Base-by-base conservation (phyloP, 2,113 vertebrate genomes). In the Serinus canaria region DNA sequence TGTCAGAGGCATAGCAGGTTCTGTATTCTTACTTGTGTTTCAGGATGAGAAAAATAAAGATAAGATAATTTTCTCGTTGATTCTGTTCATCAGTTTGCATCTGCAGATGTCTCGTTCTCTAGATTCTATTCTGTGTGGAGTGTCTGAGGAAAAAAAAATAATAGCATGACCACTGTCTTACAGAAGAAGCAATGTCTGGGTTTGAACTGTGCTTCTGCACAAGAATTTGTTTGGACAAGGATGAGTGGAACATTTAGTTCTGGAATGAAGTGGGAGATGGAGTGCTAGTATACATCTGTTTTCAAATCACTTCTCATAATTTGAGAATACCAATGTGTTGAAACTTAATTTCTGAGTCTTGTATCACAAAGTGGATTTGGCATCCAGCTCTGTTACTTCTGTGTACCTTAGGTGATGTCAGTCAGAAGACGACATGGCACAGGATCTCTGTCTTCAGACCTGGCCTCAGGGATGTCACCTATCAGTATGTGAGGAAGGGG, bases 341-440 rank as follows among this genome's bases (percentile, higher is more conserved):
- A 63, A 95, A 59, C 11, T 47, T 47, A 3, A 33, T 39, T 85
- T 79, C 30, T 56, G n/a, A 33, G 15, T 49, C 13, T 60, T 60
- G 22, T 3, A 2, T 67, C 30, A 33, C 24, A 37, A 67, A 78
- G 28, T 60, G 21, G 31, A 50, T 81, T 44, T 63, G 44, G 21
- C 43, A 59, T 78, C 13, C 28, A 69, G 6, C 47, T 59, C 43
- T 83, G 35, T 94, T 44, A 27, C 77, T 35, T 91, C 78, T 76
- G 37, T 95, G 24, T 91, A n/a, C 79, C 88, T 12, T 95, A 99
- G 99, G 98, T 41, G 99, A 99, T 86, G 89, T 99, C 95, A 99
- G 98, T 86, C 99, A 99, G 92, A 99, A 99, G 98, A 99, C 99
- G 0, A 99, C 99, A 0, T 99, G 99, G 99, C 99, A 99, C 95